A percentile compares a stretch with the other conserved stretches of the same genome.
Evolutionary conservation across 2,797 vertebrate genomes (phyloP).

Genomic region (Buphagus erythrorhynchus): DNA sequence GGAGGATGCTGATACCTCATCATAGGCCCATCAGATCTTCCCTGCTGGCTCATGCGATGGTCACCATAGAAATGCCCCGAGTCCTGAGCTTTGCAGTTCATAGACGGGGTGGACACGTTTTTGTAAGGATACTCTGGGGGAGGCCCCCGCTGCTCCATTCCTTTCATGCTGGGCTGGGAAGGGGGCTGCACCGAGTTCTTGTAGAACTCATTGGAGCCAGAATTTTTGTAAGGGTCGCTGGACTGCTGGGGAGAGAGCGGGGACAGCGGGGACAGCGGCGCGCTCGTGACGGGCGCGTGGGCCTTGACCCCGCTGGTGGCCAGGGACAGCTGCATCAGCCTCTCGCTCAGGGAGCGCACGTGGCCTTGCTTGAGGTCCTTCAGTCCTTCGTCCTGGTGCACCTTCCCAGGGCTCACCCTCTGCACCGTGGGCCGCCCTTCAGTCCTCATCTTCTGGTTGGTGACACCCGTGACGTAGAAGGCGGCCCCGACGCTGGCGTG

Average conservation of each 20-base stretch:
- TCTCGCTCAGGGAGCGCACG: constrained; percentile 93
- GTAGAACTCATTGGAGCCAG: constrained; percentile 88
- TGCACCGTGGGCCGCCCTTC: constrained; percentile 93
- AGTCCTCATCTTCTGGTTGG: constrained; percentile 89
- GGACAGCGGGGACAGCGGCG: constrained; percentile 86
- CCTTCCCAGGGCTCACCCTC: constrained; percentile 88
- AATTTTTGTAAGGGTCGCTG: constrained; percentile 81
- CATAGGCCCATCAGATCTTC: constrained; percentile 87
- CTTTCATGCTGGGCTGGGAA: constrained; percentile 78
- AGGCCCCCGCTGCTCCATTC: constrained; percentile 88
- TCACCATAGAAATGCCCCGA: constrained; percentile 88
- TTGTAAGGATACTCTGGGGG: constrained; percentile 97
- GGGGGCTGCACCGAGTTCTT: constrained; percentile 80
- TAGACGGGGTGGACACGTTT: constrained; percentile 82
- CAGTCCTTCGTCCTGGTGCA: constrained; percentile 96
- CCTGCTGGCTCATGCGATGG: constrained; percentile 86
- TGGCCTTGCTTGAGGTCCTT: constrained; percentile 98
- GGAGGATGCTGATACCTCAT: constrained; percentile 97
- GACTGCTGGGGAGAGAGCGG: constrained; percentile 89
- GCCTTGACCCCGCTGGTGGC: constrained; percentile 96
- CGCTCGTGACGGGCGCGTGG: constrained; percentile 90
- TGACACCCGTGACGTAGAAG: constrained; percentile 93
- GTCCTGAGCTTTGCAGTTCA: constrained; percentile 87
- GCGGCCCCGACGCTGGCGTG: constrained; percentile 87
- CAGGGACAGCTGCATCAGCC: constrained; percentile 96